Conservation (phyloP, 2,797 vertebrate genomes). For the Apogon hyalosoma region DNA sequence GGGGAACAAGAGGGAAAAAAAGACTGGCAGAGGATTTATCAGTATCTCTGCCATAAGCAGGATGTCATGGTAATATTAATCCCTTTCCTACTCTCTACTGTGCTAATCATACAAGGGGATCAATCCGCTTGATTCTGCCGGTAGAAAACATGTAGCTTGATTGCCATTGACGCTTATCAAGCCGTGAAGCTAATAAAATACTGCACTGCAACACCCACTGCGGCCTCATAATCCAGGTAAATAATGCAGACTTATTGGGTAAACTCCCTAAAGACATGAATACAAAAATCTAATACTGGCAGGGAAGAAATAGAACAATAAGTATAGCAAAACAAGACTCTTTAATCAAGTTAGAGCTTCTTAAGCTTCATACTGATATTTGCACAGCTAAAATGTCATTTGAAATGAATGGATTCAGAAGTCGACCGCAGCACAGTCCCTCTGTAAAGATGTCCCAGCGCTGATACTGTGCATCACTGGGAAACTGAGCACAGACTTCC, state of each 20-base stretch:
- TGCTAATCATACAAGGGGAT: conserved; percentile 78
- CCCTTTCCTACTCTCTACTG: conserved; percentile 68
- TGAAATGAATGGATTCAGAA: conserved; percentile 61
- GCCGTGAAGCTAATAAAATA: conserved; percentile 66
- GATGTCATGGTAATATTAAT: conserved; percentile 82
- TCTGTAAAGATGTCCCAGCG: conserved; percentile 20
- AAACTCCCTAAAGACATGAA: conserved; percentile 62
- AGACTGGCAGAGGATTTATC: conserved; percentile 80
- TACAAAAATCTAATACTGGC: conserved; percentile 18
- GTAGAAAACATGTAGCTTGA: conserved; percentile 72
- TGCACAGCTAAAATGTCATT: conserved; percentile 69
- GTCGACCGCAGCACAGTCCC: conserved; percentile 14
- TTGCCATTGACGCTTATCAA: conserved; percentile 67
- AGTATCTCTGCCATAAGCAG: conserved; percentile 76
- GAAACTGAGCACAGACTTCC: neutral
- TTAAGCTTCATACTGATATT: conserved; percentile 54
- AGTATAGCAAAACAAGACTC: conserved; percentile 43
- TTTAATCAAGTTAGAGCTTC: conserved; percentile 65
- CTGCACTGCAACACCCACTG: conserved; percentile 45
- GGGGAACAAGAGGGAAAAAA: conserved; percentile 61
- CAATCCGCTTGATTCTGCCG: conserved; percentile 64
- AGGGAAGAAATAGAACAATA: conserved; percentile 38
- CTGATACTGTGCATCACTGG: conserved; percentile 9
- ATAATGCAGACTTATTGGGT: conserved; percentile 72
- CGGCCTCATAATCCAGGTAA: conserved; percentile 75